Evolutionary conservation across 2,797 vertebrate genomes (phyloP), one percentile per base, ranked within the genome.

Genomic region (Miichthys miiuy): DNA sequence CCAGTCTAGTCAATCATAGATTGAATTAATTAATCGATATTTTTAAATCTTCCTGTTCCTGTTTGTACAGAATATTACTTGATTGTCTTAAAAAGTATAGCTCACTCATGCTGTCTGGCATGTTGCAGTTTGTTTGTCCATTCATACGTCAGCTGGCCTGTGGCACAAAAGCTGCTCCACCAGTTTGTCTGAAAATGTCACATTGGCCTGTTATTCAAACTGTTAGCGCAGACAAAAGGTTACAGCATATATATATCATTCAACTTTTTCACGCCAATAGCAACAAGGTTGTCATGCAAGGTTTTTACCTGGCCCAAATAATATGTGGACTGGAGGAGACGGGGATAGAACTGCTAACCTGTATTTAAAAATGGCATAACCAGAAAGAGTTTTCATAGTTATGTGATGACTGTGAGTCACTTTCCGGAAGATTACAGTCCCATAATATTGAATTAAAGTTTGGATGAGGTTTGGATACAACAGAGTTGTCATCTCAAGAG

Each of bases 81-180:
- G 16, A 16, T 27, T 38, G 14, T 65, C 16, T 47, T 18, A 30
- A 34, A 38, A 64, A 13, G 41, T 18, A 14, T 3, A n/a, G 4
- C 23, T 51, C 3, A 4, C 17, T 47, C 20, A 16, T 21, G 16
- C 38, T 17, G 23, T 42, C 34, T 34, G 38, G 17, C 11, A 41
- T 54, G 27, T 72, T 41, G 18, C 58, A 71, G 20, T 44, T 5
- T 16, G 51, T 75, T 34, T 47, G 34, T 64, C 75, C 66, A 16
- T 80, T 78, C 60, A 68, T 66, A 74, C 14, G 21, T 83, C 56
- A 63, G 62, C 70, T 72, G 72, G 38, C 51, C 66, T 1, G 14
- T 68, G 67, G 48, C 55, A 61, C 42, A 52, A 65, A 86, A 85
- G 87, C 77, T 69, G 80, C 81, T 86, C 79, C 64, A 82, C 86